Conservation (phyloP, 2,113 vertebrate species). For the Elephantulus edwardii region DNA sequence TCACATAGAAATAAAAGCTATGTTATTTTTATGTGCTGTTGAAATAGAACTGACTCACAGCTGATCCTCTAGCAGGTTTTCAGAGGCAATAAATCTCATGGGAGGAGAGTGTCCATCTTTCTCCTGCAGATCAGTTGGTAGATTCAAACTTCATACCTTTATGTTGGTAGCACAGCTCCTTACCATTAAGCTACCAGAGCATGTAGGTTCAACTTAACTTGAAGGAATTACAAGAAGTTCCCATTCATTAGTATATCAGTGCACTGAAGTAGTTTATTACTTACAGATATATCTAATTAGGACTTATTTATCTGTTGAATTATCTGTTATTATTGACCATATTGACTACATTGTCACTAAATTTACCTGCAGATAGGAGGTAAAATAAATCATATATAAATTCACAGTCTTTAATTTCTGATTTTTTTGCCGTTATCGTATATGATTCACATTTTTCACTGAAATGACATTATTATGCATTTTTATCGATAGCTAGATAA, state of each 20-base stretch:
- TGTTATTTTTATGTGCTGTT: too few species aligned
- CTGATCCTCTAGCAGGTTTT: too few species aligned
- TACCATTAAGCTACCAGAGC: too few species aligned
- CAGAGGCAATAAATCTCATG: too few species aligned
- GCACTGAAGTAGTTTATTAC: neutral
- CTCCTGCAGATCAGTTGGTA: too few species aligned
- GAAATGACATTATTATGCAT: slow-evolving; percentile 24
- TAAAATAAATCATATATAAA: neutral
- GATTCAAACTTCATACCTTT: too few species aligned
- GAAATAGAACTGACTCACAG: too few species aligned
- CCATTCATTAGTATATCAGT: neutral
- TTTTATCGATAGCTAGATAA: slow-evolving; percentile 50
- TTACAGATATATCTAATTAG: neutral
- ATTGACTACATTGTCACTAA: slow-evolving; percentile 13
- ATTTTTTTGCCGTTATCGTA: neutral
- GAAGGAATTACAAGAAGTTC: neutral
- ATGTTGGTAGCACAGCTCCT: too few species aligned
- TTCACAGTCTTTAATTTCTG: neutral
- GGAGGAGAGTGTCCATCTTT: too few species aligned
- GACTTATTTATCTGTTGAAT: neutral
- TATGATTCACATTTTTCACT: neutral
- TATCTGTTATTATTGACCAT: neutral
- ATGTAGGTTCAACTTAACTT: slow-evolving; percentile 21
- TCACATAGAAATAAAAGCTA: too few species aligned
- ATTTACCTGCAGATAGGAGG: neutral